A percentile compares a stretch with the other conserved stretches of the same genome.
phyloP scores from a whole-genome alignment of 2,888 invertebrate species.

The Hypomecis punctinalis region DNA sequence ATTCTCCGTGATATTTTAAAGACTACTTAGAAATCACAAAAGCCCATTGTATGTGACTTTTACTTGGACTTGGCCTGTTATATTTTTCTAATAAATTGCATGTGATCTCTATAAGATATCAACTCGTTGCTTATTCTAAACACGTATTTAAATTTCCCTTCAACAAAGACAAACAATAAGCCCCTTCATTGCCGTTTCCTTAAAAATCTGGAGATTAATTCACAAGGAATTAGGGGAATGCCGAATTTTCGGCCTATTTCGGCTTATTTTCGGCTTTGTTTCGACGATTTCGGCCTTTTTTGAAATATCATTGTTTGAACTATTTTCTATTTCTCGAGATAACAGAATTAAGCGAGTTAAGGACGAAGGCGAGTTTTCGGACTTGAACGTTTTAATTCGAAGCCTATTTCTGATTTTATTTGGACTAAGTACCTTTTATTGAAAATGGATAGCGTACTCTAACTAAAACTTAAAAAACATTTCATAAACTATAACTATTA shows the following conservation, averaged over 20 bases:
- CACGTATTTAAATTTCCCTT: conserved; percentile 40
- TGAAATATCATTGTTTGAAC: conserved; percentile 4
- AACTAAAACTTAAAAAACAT: too few relatives aligned
- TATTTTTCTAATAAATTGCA: background rate
- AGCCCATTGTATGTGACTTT: too few relatives aligned
- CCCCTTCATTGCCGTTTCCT: conserved; percentile 23
- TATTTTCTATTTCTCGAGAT: background rate
- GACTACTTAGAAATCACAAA: too few relatives aligned
- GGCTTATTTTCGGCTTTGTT: conserved; percentile 19
- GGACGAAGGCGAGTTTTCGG: background rate
- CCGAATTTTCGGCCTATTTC: conserved; percentile 17
- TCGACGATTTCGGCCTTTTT: conserved; percentile 10
- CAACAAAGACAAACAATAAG: conserved; percentile 35
- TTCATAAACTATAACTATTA: too few relatives aligned
- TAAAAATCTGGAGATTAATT: conserved; percentile 34
- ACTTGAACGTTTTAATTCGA: background rate
- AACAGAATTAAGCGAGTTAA: background rate
- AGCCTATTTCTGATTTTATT: background rate
- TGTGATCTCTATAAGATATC: background rate
- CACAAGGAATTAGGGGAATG: conserved; percentile 13
- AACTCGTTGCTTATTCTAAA: conserved; percentile 25
- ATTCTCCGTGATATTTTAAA: too few relatives aligned
- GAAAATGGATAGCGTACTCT: too few relatives aligned
- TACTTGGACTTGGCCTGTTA: too few relatives aligned
- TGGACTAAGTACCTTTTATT: too few relatives aligned